phyloP scores from a whole-genome alignment of 2,888 invertebrate species.

The Isoperla grammatica region DNA sequence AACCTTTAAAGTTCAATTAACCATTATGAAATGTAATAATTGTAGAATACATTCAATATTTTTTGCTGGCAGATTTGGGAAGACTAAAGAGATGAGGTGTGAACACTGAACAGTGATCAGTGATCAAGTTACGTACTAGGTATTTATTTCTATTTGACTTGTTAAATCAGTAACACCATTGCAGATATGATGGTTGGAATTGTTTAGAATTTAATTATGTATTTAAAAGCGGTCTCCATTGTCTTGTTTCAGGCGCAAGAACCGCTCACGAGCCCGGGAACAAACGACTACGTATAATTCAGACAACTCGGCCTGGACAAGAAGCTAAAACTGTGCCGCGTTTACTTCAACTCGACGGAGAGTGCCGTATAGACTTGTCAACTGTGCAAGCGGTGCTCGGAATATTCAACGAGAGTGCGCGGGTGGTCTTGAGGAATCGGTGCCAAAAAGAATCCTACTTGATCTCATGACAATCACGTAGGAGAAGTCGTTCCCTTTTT shows the following conservation, averaged over 20 bases:
- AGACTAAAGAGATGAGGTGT: no score
- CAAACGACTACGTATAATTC: slow-evolving; percentile 71
- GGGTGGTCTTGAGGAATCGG: slow-evolving; percentile 2
- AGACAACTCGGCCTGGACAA: not conserved
- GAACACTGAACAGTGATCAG: no score
- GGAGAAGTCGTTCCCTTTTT: slow-evolving; percentile 1
- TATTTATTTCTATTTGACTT: no score
- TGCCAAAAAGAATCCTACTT: slow-evolving; percentile 7
- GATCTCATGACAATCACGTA: not conserved
- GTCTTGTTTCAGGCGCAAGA: slow-evolving; percentile 67
- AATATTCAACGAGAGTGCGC: slow-evolving; percentile 1
- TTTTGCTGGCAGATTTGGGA: no score
- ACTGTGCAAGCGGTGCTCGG: not conserved
- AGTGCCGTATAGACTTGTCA: not conserved
- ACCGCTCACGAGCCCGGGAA: slow-evolving; percentile 73
- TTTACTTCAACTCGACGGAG: not conserved
- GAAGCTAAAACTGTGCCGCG: slow-evolving; percentile 12
- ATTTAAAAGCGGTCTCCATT: slow-evolving; percentile 34
- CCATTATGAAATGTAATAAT: no score
- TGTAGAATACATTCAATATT: no score
- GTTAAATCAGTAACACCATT: no score
- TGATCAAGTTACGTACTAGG: no score
- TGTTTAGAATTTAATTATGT: slow-evolving; percentile 14
- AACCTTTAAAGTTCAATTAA: no score
- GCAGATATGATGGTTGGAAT: not conserved